Base-by-base conservation (phyloP, 2,888 invertebrate species). In the Hemaris fuciformis region DNA sequence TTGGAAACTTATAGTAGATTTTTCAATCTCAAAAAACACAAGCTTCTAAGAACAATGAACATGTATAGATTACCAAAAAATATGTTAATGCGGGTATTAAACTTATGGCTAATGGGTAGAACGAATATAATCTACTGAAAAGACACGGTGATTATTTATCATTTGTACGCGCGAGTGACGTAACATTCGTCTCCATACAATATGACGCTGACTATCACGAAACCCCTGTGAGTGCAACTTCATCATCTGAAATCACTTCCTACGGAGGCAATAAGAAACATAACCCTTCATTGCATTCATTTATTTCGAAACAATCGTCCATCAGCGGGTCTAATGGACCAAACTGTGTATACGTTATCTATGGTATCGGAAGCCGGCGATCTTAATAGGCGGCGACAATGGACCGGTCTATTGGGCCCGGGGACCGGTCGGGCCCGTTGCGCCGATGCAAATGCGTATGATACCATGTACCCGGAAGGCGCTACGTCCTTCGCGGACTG, bases 231-330 rank as follows among this genome's bases (percentile, higher is more conserved):
- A 6, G 8, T 8, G 31, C 31, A 53, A 31, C n/a, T 8, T 4
- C 18, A 53, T 31, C 31, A 15, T 18, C 18, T 31, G 15, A 48
- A 48, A 48, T 48, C 15, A 18, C 27, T 53, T 53, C 53, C 31
- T 31, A 27, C 53, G 74, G 74, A 78, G 13, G 71, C 72, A 69
- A 68, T 61, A 65, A 60, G 60, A 61, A 46, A 46, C 22, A 48
- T 48, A 48, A 27, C 48, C 48, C 53, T 53, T 31, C 27, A 31
- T 27, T 31, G 53, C 53, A 53, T 53, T 31, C 53, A 53, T 53
- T 53, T 15, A 48, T 53, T 53, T 31, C 7, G 53, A 53, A 53
- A 53, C 53, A 53, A 53, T 53, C 53, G 53, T 53, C 53, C 53
- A 53, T 53, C 53, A 53, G 18, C 53, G 53, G 53, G 27, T 53